These are phyloP conservation scores for Diachasmimorpha longicaudata DNA, from an alignment of 1,140 invertebrate species.

Conservation along the genomic window DNA sequence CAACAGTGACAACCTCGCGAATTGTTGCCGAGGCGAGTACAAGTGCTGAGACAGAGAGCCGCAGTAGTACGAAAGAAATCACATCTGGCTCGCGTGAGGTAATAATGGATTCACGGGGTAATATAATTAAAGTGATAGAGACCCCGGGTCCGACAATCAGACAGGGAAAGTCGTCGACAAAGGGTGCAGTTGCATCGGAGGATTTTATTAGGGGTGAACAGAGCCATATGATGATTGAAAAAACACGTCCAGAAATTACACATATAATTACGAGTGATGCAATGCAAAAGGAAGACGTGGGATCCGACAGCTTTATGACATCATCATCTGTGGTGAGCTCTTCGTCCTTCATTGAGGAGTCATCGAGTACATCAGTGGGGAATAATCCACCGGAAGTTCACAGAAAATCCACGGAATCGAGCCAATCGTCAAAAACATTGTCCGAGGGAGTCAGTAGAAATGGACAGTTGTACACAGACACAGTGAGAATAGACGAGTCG, in stretches of 20 bases:
- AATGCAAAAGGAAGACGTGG: not conserved
- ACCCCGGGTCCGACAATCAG: conserved; percentile 30
- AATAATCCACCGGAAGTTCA: conserved; percentile 6
- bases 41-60: conserved; percentile 40
- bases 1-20: conserved; percentile 28
- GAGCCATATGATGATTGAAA: conserved; percentile 21
- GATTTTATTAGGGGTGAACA: conserved; percentile 42
- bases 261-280: not conserved
- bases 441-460: conserved; percentile 39
- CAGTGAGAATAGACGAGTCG: conserved; percentile 34
- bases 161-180: conserved; percentile 20
- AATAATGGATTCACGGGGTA: conserved; percentile 52
- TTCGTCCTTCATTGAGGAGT: not conserved
- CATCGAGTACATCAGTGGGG: not conserved
- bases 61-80: conserved; percentile 44
- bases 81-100: conserved; percentile 47
- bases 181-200: conserved; percentile 32
- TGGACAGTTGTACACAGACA: conserved; percentile 40
- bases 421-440: conserved; percentile 32
- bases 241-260: not conserved
- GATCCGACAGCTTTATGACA: not conserved
- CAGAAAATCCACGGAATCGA: conserved; percentile 36
- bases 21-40: conserved; percentile 47
- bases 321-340: not conserved
- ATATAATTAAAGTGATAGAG: conserved; percentile 48